Evolutionary conservation across 2,888 invertebrate species (phyloP).

Genomic region (Drosophila barbarae): DNA sequence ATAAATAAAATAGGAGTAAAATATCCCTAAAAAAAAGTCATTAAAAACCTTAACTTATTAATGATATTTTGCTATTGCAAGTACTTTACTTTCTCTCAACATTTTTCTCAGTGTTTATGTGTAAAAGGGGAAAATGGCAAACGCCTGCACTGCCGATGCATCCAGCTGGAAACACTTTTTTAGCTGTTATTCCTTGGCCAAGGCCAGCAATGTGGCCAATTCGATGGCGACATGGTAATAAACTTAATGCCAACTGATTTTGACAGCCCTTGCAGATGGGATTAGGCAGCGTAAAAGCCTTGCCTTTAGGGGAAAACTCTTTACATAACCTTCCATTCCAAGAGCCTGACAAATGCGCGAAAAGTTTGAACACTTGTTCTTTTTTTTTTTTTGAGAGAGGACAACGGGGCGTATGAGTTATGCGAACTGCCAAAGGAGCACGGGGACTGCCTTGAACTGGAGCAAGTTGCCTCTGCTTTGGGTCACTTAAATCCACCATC

Average conservation of each 20-base stretch:
- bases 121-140: not conserved
- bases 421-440: slow-evolving; percentile 37
- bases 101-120: not conserved
- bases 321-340: not conserved
- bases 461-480: slow-evolving; percentile 15
- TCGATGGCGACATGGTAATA: slow-evolving; percentile 31
- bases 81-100: no score
- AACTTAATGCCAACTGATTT: slow-evolving; percentile 48
- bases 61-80: rapidly evolving
- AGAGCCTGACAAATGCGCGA: slow-evolving; percentile 19
- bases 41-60: not conserved
- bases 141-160: slow-evolving; percentile 49
- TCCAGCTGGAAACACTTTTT: slow-evolving; percentile 32
- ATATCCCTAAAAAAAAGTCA: rapidly evolving
- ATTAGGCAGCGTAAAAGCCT: slow-evolving; percentile 17
- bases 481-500: slow-evolving; percentile 15
- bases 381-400: not conserved
- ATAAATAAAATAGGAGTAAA: not conserved
- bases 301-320: slow-evolving; percentile 3
- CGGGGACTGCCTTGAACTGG: slow-evolving; percentile 37
- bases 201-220: slow-evolving; percentile 40
- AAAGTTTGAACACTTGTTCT: slow-evolving; percentile 26
- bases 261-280: slow-evolving; percentile 39
- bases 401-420: slow-evolving; percentile 49
- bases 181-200: slow-evolving; percentile 37